A percentile compares a stretch with the other conserved stretches of the same genome.
These are phyloP conservation scores for Bactericera cockerelli DNA, from an alignment of 1,140 invertebrate species.

Conservation along the genomic window DNA sequence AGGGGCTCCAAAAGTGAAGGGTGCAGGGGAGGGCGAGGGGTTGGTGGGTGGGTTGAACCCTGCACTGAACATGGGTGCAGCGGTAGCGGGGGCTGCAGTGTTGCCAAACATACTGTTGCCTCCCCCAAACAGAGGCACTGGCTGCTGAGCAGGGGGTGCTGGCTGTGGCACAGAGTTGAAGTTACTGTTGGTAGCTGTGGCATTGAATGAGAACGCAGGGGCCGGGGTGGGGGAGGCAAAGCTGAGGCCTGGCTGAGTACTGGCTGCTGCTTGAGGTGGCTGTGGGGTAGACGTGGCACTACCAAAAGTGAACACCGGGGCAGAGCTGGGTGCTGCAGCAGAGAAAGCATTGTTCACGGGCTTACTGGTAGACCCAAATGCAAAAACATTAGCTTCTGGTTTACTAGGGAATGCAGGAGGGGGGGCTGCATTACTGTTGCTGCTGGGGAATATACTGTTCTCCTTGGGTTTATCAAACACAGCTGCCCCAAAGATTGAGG, in stretches of 20 bases:
- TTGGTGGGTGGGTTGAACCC: background rate
- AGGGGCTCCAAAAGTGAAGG: conserved; percentile 7
- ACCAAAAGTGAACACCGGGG: conserved; percentile 15
- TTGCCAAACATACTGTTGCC: background rate
- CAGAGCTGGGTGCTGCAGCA: conserved; percentile 3
- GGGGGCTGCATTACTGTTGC: background rate
- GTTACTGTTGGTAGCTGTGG: background rate
- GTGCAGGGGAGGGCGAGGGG: background rate
- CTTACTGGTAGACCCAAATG: conserved; percentile 16
- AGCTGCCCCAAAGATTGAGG: background rate
- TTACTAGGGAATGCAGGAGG: background rate
- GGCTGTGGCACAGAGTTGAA: background rate
- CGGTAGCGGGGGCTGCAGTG: background rate
- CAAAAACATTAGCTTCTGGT: conserved; percentile 9
- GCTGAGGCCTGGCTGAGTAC: conserved; percentile 6
- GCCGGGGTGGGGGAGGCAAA: background rate
- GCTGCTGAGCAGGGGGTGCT: no score
- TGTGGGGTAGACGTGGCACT: background rate
- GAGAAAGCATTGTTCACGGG: conserved; percentile 10
- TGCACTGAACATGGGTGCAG: background rate
- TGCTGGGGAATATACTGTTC: background rate
- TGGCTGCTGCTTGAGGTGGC: background rate
- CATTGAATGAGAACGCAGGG: background rate
- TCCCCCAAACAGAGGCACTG: no score
- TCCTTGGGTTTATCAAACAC: background rate